Evolutionary conservation across 92 coral and sea anemone genomes (phyloP).

Genomic region (Desmophyllum pertusum): DNA sequence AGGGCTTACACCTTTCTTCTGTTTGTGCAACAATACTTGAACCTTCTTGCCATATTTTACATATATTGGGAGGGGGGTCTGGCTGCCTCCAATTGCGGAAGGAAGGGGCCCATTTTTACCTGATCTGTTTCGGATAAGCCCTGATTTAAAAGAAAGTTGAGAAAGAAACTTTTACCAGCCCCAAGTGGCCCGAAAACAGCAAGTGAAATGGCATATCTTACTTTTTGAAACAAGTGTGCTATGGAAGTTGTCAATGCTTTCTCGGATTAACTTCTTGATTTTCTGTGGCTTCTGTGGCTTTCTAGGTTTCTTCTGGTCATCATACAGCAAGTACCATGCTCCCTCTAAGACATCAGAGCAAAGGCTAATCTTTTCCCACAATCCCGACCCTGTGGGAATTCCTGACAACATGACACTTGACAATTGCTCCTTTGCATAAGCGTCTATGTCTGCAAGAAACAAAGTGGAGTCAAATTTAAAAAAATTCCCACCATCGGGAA

Average conservation of each 20-base stretch:
- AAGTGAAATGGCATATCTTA: constrained; percentile 39
- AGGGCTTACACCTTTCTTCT: not conserved
- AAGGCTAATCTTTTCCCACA: constrained; percentile 42
- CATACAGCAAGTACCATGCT: constrained; percentile 54
- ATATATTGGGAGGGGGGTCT: constrained; percentile 60
- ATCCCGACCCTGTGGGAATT: not conserved
- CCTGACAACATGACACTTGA: not conserved
- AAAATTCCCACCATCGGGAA: not conserved
- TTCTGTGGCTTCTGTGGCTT: not conserved
- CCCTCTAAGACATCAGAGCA: constrained; percentile 53
- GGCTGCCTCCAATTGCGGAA: constrained; percentile 41
- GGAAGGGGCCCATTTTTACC: constrained; percentile 47
- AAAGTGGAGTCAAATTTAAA: not conserved
- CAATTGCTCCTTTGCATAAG: not conserved
- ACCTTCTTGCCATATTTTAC: constrained; percentile 41
- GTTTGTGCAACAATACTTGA: constrained; percentile 22
- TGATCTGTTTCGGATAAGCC: not conserved
- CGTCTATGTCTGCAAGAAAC: not conserved
- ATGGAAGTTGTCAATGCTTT: constrained; percentile 39
- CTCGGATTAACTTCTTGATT: constrained; percentile 31
- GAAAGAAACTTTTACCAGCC: constrained; percentile 60
- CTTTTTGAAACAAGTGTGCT: constrained; percentile 33
- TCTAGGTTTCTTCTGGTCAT: not conserved
- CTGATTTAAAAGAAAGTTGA: constrained; percentile 49
- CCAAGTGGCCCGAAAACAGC: constrained; percentile 65